Base-by-base conservation (phyloP, 2,113 vertebrate species). In the Boulengerochromis microlepis region DNA sequence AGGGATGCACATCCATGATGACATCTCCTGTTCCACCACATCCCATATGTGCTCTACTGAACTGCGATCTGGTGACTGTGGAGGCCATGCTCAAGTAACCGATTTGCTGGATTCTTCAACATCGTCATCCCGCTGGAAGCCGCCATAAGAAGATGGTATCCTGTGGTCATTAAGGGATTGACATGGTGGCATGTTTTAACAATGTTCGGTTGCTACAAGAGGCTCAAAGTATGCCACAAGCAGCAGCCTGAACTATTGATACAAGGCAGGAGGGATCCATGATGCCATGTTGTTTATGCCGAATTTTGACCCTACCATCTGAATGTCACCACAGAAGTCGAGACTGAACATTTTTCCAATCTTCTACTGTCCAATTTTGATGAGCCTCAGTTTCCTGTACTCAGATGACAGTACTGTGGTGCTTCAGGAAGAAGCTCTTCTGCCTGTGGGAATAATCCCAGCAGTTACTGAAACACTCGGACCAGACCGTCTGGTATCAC, bases 91-190 rank as follows among this genome's bases (percentile, higher is more conserved):
- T 13, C 61, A 66, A 38, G 0, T 38, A 38, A 66, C 61, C 2
- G 1, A 66, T 38, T 66, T 66, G 61, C 19, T 66, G 33, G 61
- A 8, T 66, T 66, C 33, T 66, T 0, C 19, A 38, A 22, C 33
- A 66, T 66, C 10, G 1, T 22, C 33, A 66, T 66, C 10, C 10
- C 6, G 1, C 6, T 22, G 33, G 33, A 38, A 38, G 33, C 61
- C 1, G 2, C 19, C 61, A 66, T 38, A 66, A 38, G 18, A 66
- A 38, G 61, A 66, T 7, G 18, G 0, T 35, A n/a, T 64, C 10
- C 0, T 64, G 31, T 64, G 59, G 59, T 64, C 18, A n/a, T 38
- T 1, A 66, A 38, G 33, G 19, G 61, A 66, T 5, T n/a, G 33
- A 66, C 61, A 66, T 38, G 61, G 22, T 13, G 53, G 22, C 53